Evolutionary conservation across 1,140 invertebrate species (phyloP).

Genomic region (Drosophila nebulosa): DNA sequence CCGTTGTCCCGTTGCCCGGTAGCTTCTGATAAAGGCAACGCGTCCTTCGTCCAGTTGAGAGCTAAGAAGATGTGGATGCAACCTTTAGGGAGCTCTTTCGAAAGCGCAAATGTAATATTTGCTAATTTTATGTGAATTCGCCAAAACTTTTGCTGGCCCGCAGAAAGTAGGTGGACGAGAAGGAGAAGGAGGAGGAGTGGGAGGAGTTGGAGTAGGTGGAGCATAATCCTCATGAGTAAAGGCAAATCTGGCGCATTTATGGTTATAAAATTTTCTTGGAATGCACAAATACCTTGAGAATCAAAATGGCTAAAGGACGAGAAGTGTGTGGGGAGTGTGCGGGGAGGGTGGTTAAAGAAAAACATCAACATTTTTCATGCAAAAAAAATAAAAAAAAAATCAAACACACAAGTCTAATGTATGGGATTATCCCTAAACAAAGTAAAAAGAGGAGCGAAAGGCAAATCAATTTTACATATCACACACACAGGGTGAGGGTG

Average conservation of each 20-base stretch:
- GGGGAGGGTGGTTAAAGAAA: slow-evolving; percentile 13
- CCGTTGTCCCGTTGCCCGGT: no score
- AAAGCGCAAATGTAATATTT: slow-evolving; percentile 77
- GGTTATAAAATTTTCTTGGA: slow-evolving; percentile 68
- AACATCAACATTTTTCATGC: slow-evolving; percentile 19
- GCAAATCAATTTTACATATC: slow-evolving; percentile 77
- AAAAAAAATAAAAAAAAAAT: slow-evolving; percentile 25
- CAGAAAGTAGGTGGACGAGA: no score
- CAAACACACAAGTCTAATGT: slow-evolving; percentile 72
- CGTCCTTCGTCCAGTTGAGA: slow-evolving; percentile 5
- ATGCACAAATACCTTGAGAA: slow-evolving; percentile 62
- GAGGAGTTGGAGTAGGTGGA: no score
- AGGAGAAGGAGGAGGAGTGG: neutral
- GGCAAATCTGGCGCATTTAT: slow-evolving; percentile 77
- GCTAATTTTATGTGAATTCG: slow-evolving; percentile 79
- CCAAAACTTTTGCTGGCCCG: slow-evolving; percentile 44
- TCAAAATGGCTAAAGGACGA: slow-evolving; percentile 20
- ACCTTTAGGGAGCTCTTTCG: slow-evolving; percentile 71
- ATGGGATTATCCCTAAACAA: slow-evolving; percentile 73
- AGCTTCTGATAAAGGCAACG: no score
- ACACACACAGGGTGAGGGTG: neutral
- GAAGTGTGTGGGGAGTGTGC: slow-evolving; percentile 14
- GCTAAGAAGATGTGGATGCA: slow-evolving; percentile 47
- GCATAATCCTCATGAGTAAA: slow-evolving; percentile 71
- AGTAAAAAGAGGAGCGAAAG: slow-evolving; percentile 59